Base-by-base conservation (phyloP, 1,140 invertebrate species). In the Nebria ingens region DNA sequence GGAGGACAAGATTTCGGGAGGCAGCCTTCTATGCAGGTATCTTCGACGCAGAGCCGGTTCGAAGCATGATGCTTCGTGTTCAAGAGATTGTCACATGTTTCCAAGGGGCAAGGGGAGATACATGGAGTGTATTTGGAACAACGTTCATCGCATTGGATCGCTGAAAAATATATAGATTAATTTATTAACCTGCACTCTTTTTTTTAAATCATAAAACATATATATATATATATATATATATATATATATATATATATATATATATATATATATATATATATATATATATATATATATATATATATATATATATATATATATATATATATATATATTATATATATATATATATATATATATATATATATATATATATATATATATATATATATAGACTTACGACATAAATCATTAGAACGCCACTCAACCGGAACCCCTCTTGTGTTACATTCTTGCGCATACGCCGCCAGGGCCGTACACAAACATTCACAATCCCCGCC, bases 401-500 rank as follows among this genome's bases (percentile, higher is more conserved):
- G 91, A 64, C 91, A 95, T 12, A 90, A 71, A 29, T 86, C 75
- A 63, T 87, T 86, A 1, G 79, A 80, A 53, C 92, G 71, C 91
- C 91, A 95, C 59, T 83, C 81, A 9, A 93, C 78, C 3, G 78
- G 76, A 15, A 87, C 78, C 13, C 85, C 85, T 42, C 80, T 76
- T 1, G 74, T 73, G 49, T 82, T 84, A 66, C 92, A 95, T 62
- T 84, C 82, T 61, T 91, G 81, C 17, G 89, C 87, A 69, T 94
- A 94, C 2, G 87, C 84, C 0, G 89, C 85, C 13, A 95, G 72
- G 0, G 91, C 86, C 1, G 91, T 91, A 68, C 92, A 95, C 0
- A 93, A 69, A 71, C 91, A 96, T 55, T 89, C 85, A 65, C 92
- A 96, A 68, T 94, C 91, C 0, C 84, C 91, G 17, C 91, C 91